Evolutionary conservation across 2,113 vertebrate species (phyloP).

Genomic region (Rhabdornis inornatus): DNA sequence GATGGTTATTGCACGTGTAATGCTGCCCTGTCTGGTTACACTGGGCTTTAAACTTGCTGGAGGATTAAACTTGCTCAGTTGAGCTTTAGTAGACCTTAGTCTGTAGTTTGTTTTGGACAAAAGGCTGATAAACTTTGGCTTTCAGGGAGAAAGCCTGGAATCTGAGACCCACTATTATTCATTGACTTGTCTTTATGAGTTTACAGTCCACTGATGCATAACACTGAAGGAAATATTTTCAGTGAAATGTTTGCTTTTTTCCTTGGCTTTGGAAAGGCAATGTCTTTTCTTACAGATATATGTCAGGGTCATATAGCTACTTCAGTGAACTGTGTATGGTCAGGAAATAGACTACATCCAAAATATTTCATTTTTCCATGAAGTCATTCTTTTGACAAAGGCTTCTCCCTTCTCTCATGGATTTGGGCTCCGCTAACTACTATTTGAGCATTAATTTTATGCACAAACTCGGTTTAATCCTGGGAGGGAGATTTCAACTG

Average conservation of each 20-base stretch:
- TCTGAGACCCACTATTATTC: slow-evolving; percentile 33
- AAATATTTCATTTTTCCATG: slow-evolving; percentile 9
- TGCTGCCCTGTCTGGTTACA: background rate
- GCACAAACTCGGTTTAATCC: background rate
- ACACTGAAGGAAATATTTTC: slow-evolving; percentile 48
- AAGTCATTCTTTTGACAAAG: slow-evolving; percentile 16
- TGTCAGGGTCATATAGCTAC: slow-evolving; percentile 22
- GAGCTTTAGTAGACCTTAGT: background rate
- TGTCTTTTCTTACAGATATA: slow-evolving; percentile 46
- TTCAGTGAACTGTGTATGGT: slow-evolving; percentile 38
- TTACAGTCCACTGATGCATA: slow-evolving; percentile 35
- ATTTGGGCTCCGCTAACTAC: background rate
- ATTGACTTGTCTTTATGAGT: slow-evolving; percentile 50
- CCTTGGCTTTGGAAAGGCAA: slow-evolving; percentile 46
- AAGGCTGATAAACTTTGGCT: slow-evolving; percentile 57
- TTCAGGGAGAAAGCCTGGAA: slow-evolving; percentile 21
- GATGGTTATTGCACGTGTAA: background rate
- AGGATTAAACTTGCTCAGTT: background rate
- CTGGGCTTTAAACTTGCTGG: background rate
- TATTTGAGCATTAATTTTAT: background rate
- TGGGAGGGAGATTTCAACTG: background rate
- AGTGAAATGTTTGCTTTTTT: slow-evolving; percentile 38
- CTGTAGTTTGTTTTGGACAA: slow-evolving; percentile 44
- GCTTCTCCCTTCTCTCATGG: background rate
- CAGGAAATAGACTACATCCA: slow-evolving; percentile 5